Evolutionary conservation across 2,888 invertebrate genomes (phyloP), one percentile per base, ranked within the genome.

Genomic region (Synergus gifuensis): DNA sequence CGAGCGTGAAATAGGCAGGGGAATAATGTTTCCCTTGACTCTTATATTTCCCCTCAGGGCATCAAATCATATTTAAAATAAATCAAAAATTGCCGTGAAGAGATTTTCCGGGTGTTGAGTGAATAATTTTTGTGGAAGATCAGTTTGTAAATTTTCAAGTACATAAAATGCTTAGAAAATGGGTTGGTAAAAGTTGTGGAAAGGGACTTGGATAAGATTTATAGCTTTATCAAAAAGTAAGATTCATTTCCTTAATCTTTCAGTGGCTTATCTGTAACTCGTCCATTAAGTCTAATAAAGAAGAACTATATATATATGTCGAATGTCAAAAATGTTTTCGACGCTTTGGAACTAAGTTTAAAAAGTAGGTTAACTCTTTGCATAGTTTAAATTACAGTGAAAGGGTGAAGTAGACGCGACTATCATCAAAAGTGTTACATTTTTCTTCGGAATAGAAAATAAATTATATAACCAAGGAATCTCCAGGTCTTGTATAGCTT

Each of bases 1-100:
- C 79, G 76, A 78, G 79, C 79, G 80, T 79, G 76, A 81, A 81
- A 77, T 67, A 80, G 69, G 80, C 67, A 76, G 16, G 76, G 44
- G 11, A 60, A 22, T 22, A 11, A 60, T 12, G 60, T 60, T 60
- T 9, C 11, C 9, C 16, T 54, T 22, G 9, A 18, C 18, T 58
- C 9, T 18, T 58, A 22, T 18, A 58, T 58, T 58, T 18, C 8
- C 4, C 11, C 18, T 58, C 11, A 58, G 58, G 18, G 11, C 3
- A 1, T 18, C 11, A 11, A 58, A 58, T 11, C n/a, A 1, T 18
- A 18, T 58, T 58, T 18, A 58, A 58, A 18, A 14, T 46, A 12
- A 46, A 46, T 46, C 46, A 14, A 12, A 46, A 46, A n/a, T 58
- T 58, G 1, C 9, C 2, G 9, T 22, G 18, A 11, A 22, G n/a